Base-by-base conservation (phyloP, 1,140 invertebrate genomes). In the Trigoniulus corallinus region DNA sequence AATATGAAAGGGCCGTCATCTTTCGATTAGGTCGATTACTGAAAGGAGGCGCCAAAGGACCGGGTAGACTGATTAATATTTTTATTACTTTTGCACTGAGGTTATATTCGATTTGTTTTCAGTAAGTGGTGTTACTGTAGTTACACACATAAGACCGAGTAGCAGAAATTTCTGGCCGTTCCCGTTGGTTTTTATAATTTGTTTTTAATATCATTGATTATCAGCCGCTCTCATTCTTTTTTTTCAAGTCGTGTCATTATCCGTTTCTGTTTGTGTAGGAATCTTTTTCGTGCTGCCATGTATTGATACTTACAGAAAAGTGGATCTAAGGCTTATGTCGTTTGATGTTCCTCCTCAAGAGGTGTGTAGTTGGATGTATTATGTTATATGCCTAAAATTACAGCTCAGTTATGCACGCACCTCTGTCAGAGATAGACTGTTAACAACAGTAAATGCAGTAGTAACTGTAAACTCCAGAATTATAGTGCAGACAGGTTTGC, bases 1-100 rank as follows among this genome's bases (percentile, higher is more conserved):
- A 91, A 61, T 91, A 89, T 59, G 87, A 91, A 63, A 71, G 87
- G 55, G 86, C 86, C 15, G 85, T 92, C 39, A 91, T 91, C 63
- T 92, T 92, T 64, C 77, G 88, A 48, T 67, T 92, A 39, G 88
- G 88, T 25, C 73, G 88, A 45, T 71, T 92, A 22, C 68, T 87
- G 37, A 79, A 81, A n/a, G 88, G 88, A 37, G 88, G 88, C 21
- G 88, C 88, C 21, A 87, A 86, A 68, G 89, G 89, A 56, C 86
- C 72, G 52, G 72, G 70, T 71, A 20, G 26, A 12, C n/a, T 45
- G 21, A n/a, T n/a, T n/a, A n/a, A n/a, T n/a, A n/a, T n/a, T n/a
- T n/a, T n/a, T n/a, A n/a, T n/a, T n/a, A n/a, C n/a, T n/a, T n/a
- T n/a, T n/a, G n/a, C n/a, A n/a, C n/a, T n/a, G n/a, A n/a, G n/a